phyloP scores from a whole-genome alignment of 2,888 invertebrate species.

The Brenthis ino region DNA sequence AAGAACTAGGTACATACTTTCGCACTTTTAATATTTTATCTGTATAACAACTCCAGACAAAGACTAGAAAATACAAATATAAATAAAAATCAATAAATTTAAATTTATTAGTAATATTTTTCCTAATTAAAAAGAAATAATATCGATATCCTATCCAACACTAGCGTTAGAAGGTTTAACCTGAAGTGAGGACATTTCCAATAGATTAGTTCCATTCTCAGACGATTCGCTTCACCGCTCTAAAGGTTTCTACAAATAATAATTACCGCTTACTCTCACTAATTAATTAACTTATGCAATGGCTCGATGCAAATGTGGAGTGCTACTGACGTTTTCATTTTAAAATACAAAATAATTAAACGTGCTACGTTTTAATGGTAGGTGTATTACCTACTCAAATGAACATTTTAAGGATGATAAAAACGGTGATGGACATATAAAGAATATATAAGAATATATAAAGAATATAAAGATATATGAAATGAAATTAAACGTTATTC shows the following conservation, averaged over 20 bases:
- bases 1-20: too few species aligned
- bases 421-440: too few species aligned
- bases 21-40: too few species aligned
- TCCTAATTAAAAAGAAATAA: not conserved
- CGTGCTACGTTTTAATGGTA: not conserved
- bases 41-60: not conserved
- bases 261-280: slow-evolving; percentile 25
- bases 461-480: too few species aligned
- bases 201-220: slow-evolving; percentile 46
- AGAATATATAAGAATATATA: too few species aligned
- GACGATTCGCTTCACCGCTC: slow-evolving; percentile 40
- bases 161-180: slow-evolving; percentile 37
- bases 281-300: slow-evolving; percentile 23
- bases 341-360: not conserved
- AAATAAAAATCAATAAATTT: too few species aligned
- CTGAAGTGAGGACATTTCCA: slow-evolving; percentile 45
- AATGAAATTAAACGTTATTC: too few species aligned
- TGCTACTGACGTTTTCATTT: slow-evolving; percentile 7
- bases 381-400: too few species aligned
- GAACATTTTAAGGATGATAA: too few species aligned
- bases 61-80: not conserved
- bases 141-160: slow-evolving; percentile 33
- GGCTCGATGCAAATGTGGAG: slow-evolving; percentile 2
- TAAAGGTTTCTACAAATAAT: slow-evolving; percentile 36
- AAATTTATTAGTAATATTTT: not conserved